Evolutionary conservation across 2,888 invertebrate genomes (phyloP), one percentile per base, ranked within the genome.

Genomic region (Oxystoma pomonae): DNA sequence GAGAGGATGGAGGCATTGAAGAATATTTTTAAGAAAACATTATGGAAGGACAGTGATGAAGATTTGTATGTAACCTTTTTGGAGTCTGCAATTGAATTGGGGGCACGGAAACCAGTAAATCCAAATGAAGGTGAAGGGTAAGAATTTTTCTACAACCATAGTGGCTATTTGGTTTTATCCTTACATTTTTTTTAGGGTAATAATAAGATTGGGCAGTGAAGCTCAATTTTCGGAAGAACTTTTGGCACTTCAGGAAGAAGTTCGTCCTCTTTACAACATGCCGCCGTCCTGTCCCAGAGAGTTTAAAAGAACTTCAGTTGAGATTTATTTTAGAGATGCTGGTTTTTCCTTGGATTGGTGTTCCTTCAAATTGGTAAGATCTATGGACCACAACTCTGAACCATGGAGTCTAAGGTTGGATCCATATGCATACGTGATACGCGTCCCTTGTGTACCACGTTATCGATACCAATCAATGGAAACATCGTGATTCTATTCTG

Each of bases 91-190:
- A 86, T 94, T 3, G 90, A 92, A 73, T 82, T 93, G 72, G 96
- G 96, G 1, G 94, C 92, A 0, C 83, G 94, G 50, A 79, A 91
- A 65, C 95, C 95, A 0, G 76, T 93, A 56, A 87, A 89, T 72
- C 95, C 95, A 0, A 88, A 87, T 67, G 92, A 94, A 74, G 90
- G 91, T 55, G 94, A 95, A 81, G 95, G 95, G 94, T 91, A 80
- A 77, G 55, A 22, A 16, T 49, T 17, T 62, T 16, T 61, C 50
- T 50, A 50, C n/a, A n/a, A n/a, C n/a, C n/a, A n/a, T n/a, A 50
- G 12, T 50, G n/a, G 9, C 50, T 17, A n/a, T 18, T 3, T 21
- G 49, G 16, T 60, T 20, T 50, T 7, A 56, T 16, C 52, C 57
- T 49, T 0, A 51, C 17, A n/a, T 20, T 55, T 35, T 18, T 71